Evolutionary conservation across 2,113 vertebrate species (phyloP).

Genomic region (Melanotaenia duboulayi): DNA sequence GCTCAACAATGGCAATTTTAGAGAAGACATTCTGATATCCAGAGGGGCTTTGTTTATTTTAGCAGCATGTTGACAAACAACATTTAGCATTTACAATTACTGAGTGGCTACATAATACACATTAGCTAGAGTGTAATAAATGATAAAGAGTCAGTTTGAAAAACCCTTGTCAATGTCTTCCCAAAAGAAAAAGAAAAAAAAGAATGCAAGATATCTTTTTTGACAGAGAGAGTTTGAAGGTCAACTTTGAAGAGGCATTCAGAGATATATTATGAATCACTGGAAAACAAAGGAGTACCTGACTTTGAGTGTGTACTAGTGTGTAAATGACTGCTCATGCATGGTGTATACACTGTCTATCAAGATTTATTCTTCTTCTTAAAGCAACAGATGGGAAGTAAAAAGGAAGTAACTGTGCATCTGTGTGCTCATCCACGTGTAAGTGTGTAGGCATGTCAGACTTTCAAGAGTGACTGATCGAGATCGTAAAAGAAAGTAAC

Average conservation of each 20-base stretch:
- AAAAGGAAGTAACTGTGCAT: constrained; percentile 17
- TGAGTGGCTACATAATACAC: too few relatives aligned
- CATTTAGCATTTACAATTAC: too few relatives aligned
- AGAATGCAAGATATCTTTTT: constrained; percentile 25
- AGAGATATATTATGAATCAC: constrained; percentile 50
- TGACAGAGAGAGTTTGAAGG: background rate
- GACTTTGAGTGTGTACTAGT: background rate
- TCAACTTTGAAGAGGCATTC: constrained; percentile 17
- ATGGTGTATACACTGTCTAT: constrained; percentile 25
- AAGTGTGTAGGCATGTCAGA: background rate
- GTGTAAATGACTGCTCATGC: background rate
- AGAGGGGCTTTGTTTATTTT: constrained; percentile 23
- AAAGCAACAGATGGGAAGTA: constrained; percentile 33
- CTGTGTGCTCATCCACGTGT: background rate
- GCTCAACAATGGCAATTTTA: too few relatives aligned
- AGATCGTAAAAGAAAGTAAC: constrained; percentile 11
- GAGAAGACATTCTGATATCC: too few relatives aligned
- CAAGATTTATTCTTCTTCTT: constrained; percentile 37
- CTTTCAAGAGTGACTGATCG: background rate
- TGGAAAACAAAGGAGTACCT: constrained; percentile 26
- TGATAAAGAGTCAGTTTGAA: background rate
- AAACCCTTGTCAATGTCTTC: constrained; percentile 7
- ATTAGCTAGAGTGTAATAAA: background rate
- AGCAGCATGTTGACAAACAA: too few relatives aligned
- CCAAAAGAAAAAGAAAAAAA: constrained; percentile 24